Base-by-base conservation (phyloP, 2,888 invertebrate species). In the Acleris holmiana region DNA sequence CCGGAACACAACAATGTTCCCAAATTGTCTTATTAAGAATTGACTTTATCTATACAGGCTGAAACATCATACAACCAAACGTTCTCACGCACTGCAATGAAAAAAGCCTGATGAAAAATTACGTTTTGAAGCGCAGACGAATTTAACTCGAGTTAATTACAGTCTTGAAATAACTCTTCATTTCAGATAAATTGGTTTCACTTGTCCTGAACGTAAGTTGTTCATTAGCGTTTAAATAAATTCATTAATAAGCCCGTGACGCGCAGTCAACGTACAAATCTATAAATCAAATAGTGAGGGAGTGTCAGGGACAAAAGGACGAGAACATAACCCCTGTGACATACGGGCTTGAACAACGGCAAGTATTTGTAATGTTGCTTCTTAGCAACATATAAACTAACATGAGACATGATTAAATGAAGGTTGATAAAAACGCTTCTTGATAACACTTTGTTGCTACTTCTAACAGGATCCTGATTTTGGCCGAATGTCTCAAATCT, bases 191-290 rank as follows among this genome's bases (percentile, higher is more conserved):
- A 87, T 88, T 86, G 82, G 84, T 84, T 88, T 85, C 84, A 91
- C 91, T 91, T 91, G 91, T 90, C 84, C 78, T 76, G 76, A 90
- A 87, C 86, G 89, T 80, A 85, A 86, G 82, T 91, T 87, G 89
- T 91, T 92, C 91, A 91, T 92, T 92, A 91, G 85, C 84, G 88
- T 90, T 91, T 87, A 90, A 91, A 92, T 91, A 90, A 91, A 91
- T 89, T 91, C 91, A 91, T 92, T 92, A 91, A 92, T 91, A 89
- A 90, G 86, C 82, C 78, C 75, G 76, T 88, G 90, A 91, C 90
- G 88, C 84, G 83, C 83, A 86, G 86, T 89, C 89, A 86, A 84
- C 90, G 89, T 77, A 84, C 78, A 83, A 84, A 86, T 88, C 89
- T 89, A 91, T 92, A 91, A 91, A 92, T 92, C 91, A 92, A 91